Percentiles rank a stretch among this genome's conserved stretches.
Evolutionary conservation across 2,888 invertebrate species (phyloP).

Genomic region (Lottia scabra): DNA sequence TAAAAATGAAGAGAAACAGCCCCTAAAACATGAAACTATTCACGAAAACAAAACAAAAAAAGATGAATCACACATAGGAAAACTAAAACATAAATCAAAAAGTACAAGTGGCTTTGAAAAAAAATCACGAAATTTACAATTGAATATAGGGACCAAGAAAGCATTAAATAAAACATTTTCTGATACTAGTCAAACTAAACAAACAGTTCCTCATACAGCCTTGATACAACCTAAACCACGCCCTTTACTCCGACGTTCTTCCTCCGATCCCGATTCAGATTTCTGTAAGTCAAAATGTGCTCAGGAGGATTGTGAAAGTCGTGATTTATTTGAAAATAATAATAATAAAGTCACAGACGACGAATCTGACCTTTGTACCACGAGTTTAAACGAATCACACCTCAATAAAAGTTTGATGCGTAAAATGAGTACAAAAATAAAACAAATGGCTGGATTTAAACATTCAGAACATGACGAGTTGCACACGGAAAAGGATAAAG

Average conservation of each 20-base stretch:
- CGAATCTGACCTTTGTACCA: background rate
- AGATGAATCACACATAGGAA: background rate
- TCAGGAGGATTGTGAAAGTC: background rate
- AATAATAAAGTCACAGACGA: background rate
- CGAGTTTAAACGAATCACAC: background rate
- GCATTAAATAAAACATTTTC: background rate
- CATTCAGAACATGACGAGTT: constrained; percentile 13
- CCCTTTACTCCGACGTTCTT: constrained; percentile 19
- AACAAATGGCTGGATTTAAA: constrained; percentile 36
- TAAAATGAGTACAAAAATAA: constrained; percentile 53
- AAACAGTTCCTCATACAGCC: background rate
- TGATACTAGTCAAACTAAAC: background rate
- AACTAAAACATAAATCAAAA: background rate
- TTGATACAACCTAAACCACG: constrained; percentile 7
- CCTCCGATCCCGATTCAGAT: constrained; percentile 26
- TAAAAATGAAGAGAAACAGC: no score
- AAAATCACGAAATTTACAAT: background rate
- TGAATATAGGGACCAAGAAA: background rate
- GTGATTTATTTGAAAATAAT: background rate
- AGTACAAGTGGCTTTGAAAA: background rate
- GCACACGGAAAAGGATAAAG: constrained; percentile 37
- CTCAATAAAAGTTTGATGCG: constrained; percentile 37
- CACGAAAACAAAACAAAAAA: no score
- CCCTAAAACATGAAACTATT: no score
- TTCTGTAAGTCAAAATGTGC: background rate